Conservation (phyloP, 1,140 invertebrate species). For the Zaprionus inermis region DNA sequence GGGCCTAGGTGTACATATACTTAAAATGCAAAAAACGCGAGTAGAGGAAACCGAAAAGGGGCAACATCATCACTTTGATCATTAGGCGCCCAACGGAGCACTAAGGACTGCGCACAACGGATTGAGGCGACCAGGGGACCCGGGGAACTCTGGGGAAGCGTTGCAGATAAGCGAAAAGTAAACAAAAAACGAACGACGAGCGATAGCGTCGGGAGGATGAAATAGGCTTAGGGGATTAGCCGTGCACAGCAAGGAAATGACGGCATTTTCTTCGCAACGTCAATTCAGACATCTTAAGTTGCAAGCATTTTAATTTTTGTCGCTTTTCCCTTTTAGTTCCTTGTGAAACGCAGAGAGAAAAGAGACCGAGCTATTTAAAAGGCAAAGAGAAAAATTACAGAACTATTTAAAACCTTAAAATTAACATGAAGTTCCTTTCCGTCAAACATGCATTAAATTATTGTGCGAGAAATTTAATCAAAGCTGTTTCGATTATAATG, state of each 20-base stretch:
- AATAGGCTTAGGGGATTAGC: slow-evolving; percentile 64
- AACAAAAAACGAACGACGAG: slow-evolving; percentile 27
- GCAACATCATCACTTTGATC: slow-evolving; percentile 61
- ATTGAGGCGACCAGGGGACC: slow-evolving; percentile 34
- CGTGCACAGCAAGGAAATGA: slow-evolving; percentile 46
- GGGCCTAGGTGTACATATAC: too few species aligned
- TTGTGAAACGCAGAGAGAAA: neutral
- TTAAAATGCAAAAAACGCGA: neutral
- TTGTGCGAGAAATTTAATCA: too few species aligned
- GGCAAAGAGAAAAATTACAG: neutral
- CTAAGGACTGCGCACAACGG: too few species aligned
- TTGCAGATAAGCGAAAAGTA: slow-evolving; percentile 53
- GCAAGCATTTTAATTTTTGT: slow-evolving; percentile 10
- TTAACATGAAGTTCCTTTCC: too few species aligned
- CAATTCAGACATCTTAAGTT: slow-evolving; percentile 36
- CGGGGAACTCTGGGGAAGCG: neutral
- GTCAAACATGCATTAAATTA: too few species aligned
- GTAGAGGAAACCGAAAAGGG: slow-evolving; percentile 25
- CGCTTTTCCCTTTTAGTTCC: neutral
- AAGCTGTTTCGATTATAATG: too few species aligned
- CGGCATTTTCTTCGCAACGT: slow-evolving; percentile 45
- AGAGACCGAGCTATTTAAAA: too few species aligned
- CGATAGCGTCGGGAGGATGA: slow-evolving; percentile 25
- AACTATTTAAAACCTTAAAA: too few species aligned
- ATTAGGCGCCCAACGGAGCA: slow-evolving; percentile 61